Percentiles rank a stretch among this genome's conserved stretches.
phyloP scores from a whole-genome alignment of 2,888 invertebrate species.

The Amiota minor region DNA sequence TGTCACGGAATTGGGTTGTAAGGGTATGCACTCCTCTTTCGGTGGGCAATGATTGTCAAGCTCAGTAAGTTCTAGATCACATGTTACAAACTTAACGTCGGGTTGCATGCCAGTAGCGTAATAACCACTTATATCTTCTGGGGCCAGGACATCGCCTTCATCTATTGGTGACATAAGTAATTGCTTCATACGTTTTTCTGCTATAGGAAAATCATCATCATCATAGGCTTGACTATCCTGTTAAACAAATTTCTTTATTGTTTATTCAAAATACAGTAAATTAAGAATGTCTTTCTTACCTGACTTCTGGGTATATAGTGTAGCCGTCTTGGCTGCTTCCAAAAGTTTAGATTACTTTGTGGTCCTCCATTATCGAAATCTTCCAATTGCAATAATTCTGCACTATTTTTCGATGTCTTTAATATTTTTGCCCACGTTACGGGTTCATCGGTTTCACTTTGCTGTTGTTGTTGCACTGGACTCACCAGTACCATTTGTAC shows the following conservation, averaged over 20 bases:
- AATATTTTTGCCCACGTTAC: constrained; percentile 68
- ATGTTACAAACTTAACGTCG: constrained; percentile 74
- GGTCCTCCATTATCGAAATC: constrained; percentile 36
- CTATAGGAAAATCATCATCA: constrained; percentile 67
- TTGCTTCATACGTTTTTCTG: constrained; percentile 70
- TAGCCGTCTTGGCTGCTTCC: constrained; percentile 65
- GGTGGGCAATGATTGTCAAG: constrained; percentile 75
- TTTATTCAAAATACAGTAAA: background rate
- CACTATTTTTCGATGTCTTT: constrained; percentile 58
- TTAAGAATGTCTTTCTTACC: constrained; percentile 28
- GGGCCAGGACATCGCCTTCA: constrained; percentile 71
- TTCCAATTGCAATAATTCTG: constrained; percentile 59
- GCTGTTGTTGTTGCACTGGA: constrained; percentile 76
- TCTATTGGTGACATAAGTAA: constrained; percentile 59
- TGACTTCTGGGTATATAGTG: constrained; percentile 53
- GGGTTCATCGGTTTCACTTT: constrained; percentile 50
- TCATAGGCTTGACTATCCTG: constrained; percentile 62
- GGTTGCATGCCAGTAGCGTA: constrained; percentile 60
- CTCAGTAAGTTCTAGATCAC: constrained; percentile 75
- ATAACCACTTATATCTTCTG: constrained; percentile 75
- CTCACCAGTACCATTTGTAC: constrained; percentile 85
- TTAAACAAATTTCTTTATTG: background rate
- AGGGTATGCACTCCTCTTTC: constrained; percentile 81
- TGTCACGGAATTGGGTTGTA: constrained; percentile 76
- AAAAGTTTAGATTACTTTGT: constrained; percentile 62